Percentiles rank a stretch among this genome's conserved stretches.
These are phyloP conservation scores for Esox masquinongy DNA, from an alignment of 2,797 vertebrate genomes.

Conservation along the genomic window DNA sequence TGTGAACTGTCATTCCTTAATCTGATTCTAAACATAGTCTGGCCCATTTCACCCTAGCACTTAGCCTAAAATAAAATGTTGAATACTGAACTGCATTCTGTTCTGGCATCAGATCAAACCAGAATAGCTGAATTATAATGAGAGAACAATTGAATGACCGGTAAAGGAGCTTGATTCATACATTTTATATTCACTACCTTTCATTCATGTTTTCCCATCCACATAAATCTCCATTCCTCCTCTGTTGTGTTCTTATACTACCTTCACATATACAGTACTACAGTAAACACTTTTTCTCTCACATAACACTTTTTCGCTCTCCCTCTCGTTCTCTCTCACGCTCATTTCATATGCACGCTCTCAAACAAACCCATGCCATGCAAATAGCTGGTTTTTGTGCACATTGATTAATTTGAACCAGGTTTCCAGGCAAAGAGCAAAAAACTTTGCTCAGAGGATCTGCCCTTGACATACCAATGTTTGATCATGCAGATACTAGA, in stretches of 20 bases:
- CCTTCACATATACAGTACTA: not conserved
- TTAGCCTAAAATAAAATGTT: not conserved
- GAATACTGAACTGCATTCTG: not conserved
- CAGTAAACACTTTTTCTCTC: not conserved
- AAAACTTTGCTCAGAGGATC: constrained; percentile 67
- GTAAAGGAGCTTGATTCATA: not conserved
- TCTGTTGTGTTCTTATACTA: not conserved
- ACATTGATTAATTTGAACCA: constrained; percentile 62
- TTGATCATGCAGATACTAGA: constrained; percentile 70
- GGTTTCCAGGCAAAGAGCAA: constrained; percentile 71
- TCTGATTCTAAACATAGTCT: not conserved
- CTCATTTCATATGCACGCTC: not conserved
- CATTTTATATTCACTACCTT: not conserved
- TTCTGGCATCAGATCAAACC: not conserved
- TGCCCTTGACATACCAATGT: constrained; percentile 72
- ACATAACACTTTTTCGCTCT: not conserved
- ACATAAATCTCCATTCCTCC: not conserved
- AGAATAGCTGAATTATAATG: not conserved
- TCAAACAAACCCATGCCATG: not conserved
- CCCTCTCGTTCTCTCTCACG: not conserved
- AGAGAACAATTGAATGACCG: not conserved
- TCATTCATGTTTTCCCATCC: not conserved
- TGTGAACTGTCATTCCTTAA: not conserved
- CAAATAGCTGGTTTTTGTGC: constrained; percentile 21
- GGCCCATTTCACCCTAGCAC: not conserved